Base-by-base conservation (phyloP, 2,888 invertebrate genomes). In the Aleiodes alternator region DNA sequence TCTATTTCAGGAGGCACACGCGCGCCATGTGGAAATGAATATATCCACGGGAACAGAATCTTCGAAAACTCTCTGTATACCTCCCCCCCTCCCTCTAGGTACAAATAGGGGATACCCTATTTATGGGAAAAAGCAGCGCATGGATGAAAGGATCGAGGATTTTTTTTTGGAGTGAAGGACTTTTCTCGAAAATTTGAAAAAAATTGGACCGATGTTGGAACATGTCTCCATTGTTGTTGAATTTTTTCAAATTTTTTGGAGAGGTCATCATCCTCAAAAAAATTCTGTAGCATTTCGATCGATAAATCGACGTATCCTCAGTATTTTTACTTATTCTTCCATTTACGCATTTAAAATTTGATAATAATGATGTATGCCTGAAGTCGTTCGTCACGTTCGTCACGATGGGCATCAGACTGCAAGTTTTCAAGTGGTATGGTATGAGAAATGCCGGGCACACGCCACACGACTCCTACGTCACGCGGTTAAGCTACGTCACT, bases 401-500 rank as follows among this genome's bases (percentile, higher is more conserved):
- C 23, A 23, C 7, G 50, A 50, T 23, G 56, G 56, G 29, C 56
- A 23, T 7, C 16, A 7, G 16, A 56, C 29, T 16, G 78, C 72
- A 73, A 56, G 73, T 75, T 73, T 70, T 71, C 76, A 79, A 76
- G 73, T 75, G 78, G 77, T 77, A 78, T 79, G 80, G 75, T 43
- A 43, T 59, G 80, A 80, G 80, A 79, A 78, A 72, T 14, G 59
- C 75, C 72, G 80, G 80, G 81, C 84, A 82, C 82, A 80, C 84
- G 85, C 81, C 83, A 69, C 81, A 72, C 57, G 72, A 48, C 73
- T 72, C 61, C 84, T 85, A 87, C 87, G 87, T 87, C 87, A 87
- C 84, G 76, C 78, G 81, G 79, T 76, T 76, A 81, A 82, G 82
- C 82, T 79, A 85, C 84, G 85, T 85, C 86, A 85, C 84, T 83